These are phyloP conservation scores for Anolis sagrei DNA, from an alignment of 2,113 vertebrate species.

Conservation along the genomic window DNA sequence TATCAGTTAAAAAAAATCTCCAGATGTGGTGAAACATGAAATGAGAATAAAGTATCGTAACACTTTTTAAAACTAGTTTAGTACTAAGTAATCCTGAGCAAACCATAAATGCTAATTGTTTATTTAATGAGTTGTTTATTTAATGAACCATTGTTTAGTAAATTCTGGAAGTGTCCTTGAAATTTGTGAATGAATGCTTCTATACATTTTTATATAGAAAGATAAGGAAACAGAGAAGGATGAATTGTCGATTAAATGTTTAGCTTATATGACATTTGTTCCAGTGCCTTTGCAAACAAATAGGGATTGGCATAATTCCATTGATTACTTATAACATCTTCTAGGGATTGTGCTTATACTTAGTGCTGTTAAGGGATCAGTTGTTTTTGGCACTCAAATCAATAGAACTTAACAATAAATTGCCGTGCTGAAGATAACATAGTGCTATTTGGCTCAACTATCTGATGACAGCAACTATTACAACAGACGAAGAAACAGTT, in stretches of 20 bases:
- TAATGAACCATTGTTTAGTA: too few relatives aligned
- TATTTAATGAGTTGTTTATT: neutral
- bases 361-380: neutral
- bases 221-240: neutral
- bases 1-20: slow-evolving; percentile 24
- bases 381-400: slow-evolving; percentile 33
- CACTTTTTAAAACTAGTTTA: neutral
- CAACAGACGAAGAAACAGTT: neutral
- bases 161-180: too few relatives aligned
- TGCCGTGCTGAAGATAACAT: neutral
- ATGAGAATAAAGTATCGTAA: slow-evolving; percentile 3
- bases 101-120: neutral
- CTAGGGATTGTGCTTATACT: neutral
- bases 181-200: neutral
- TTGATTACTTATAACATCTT: slow-evolving; percentile 29
- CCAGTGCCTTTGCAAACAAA: slow-evolving; percentile 27
- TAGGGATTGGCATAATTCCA: slow-evolving; percentile 7
- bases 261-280: slow-evolving; percentile 5
- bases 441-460: slow-evolving; percentile 27
- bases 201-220: neutral
- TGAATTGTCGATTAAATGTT: neutral
- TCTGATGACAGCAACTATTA: neutral
- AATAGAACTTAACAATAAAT: slow-evolving; percentile 21
- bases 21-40: slow-evolving; percentile 7
- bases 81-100: neutral